Conservation (phyloP, 1,140 invertebrate species). For the Zaprionus capensis region DNA sequence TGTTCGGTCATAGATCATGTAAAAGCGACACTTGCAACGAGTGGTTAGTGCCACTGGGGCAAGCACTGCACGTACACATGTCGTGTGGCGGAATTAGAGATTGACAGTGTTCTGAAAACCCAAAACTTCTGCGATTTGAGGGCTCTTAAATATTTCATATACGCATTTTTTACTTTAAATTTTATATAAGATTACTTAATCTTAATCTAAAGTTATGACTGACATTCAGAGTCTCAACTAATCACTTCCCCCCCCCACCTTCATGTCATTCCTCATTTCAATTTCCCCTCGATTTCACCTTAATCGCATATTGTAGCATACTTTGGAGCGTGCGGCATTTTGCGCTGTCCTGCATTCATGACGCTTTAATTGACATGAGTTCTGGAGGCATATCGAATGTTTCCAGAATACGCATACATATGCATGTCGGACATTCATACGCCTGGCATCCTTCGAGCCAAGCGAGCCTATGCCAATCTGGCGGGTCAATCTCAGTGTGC, state of each 20-base stretch:
- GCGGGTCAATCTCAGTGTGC: constrained; percentile 24
- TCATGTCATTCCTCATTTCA: neutral
- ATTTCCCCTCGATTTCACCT: neutral
- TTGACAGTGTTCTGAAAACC: constrained; percentile 5
- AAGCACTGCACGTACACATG: constrained; percentile 10
- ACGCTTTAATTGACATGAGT: constrained; percentile 1
- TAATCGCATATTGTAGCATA: neutral
- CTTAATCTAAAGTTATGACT: too few relatives aligned
- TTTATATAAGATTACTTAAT: too few relatives aligned
- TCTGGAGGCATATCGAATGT: neutral
- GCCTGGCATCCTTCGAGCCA: neutral
- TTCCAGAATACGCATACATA: constrained; percentile 7
- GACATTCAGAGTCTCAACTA: too few relatives aligned
- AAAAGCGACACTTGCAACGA: constrained; percentile 56
- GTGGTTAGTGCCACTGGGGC: constrained; percentile 36
- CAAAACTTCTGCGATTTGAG: neutral
- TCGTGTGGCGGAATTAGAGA: constrained; percentile 10
- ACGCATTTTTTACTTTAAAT: too few relatives aligned
- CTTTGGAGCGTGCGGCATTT: neutral
- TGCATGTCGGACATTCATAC: neutral
- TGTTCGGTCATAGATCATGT: constrained; percentile 71
- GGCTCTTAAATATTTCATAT: neutral
- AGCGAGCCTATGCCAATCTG: constrained; percentile 22
- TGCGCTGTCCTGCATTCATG: neutral
- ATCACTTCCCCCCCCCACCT: neutral